Evolutionary conservation across 2,888 invertebrate genomes (phyloP).

Genomic region (Eurytoma californica): DNA sequence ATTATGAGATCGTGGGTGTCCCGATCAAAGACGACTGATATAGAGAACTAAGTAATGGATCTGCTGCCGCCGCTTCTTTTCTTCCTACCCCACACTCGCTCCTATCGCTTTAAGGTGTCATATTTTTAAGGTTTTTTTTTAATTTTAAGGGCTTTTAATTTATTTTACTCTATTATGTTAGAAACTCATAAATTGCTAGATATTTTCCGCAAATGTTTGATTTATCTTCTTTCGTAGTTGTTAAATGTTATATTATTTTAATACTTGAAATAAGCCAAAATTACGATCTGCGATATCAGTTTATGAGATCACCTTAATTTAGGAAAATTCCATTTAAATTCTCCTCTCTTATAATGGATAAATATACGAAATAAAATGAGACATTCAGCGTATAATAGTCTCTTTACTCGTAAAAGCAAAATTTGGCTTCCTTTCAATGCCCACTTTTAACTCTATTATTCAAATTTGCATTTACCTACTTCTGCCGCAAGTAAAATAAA

Average conservation of each 20-base stretch:
- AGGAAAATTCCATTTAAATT: no score
- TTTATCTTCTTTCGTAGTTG: no score
- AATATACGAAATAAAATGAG: background rate
- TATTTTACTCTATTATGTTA: no score
- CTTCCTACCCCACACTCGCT: background rate
- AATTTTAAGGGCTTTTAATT: no score
- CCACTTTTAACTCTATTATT: constrained; percentile 18
- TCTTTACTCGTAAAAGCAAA: constrained; percentile 9
- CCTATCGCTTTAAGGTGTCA: no score
- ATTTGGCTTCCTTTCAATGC: constrained; percentile 41
- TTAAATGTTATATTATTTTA: no score
- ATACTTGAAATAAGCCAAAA: no score
- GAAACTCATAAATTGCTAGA: no score
- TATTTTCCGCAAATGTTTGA: no score
- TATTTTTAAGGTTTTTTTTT: background rate
- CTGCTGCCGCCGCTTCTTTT: background rate
- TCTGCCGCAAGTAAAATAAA: background rate
- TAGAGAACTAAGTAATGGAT: constrained; percentile 12
- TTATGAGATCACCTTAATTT: no score
- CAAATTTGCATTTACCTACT: constrained; percentile 21
- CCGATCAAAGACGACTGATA: constrained; percentile 26
- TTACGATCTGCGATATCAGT: no score
- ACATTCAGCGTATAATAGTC: constrained; percentile 31
- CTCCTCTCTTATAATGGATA: no score
- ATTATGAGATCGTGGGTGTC: constrained; percentile 24